Evolutionary conservation across 1,140 invertebrate species (phyloP).

Genomic region (Chironomus tepperi): DNA sequence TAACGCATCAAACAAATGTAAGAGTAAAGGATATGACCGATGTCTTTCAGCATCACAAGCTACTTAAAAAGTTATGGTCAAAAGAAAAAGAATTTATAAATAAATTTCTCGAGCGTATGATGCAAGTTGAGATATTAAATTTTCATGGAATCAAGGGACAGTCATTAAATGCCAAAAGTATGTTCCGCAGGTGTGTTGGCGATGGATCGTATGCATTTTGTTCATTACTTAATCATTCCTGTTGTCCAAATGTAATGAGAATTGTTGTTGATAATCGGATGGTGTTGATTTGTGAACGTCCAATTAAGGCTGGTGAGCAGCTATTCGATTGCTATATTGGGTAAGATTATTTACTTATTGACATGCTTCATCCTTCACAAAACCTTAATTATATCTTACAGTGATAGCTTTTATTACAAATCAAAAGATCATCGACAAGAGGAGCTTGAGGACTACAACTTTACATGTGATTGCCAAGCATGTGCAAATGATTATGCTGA

Average conservation of each 20-base stretch:
- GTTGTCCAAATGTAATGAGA: constrained; percentile 23
- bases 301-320: constrained; percentile 23
- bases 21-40: neutral
- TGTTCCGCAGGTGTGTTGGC: neutral
- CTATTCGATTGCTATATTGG: constrained; percentile 14
- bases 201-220: constrained; percentile 15
- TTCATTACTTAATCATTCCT: constrained; percentile 25
- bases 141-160: constrained; percentile 15
- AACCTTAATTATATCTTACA: neutral
- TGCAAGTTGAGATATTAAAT: constrained; percentile 20
- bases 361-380: neutral
- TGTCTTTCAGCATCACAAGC: neutral
- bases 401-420: constrained; percentile 13
- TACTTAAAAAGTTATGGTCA: neutral
- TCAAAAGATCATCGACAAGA: neutral
- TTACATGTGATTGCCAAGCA: neutral
- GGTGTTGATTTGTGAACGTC: constrained; percentile 15
- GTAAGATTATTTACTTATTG: neutral
- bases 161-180: neutral
- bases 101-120: neutral
- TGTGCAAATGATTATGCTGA: neutral
- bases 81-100: neutral
- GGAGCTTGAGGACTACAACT: neutral
- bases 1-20: neutral
- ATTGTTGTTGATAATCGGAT: neutral